Conservation (phyloP, 2,888 invertebrate species). For the Campoplex capitator region DNA sequence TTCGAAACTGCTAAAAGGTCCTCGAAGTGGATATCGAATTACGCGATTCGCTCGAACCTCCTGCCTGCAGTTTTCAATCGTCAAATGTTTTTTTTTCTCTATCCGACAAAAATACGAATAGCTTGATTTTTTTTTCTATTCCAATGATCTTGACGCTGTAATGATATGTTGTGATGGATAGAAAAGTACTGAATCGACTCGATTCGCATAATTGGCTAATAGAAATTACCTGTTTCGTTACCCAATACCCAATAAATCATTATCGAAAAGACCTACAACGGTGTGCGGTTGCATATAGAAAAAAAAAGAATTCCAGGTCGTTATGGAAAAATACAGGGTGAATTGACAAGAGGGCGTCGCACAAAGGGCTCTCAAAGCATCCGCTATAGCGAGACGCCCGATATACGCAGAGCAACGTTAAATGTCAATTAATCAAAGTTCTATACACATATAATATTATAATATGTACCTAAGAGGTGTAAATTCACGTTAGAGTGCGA, state of each 20-base stretch:
- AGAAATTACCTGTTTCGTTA: conserved; percentile 51
- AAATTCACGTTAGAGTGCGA: conserved; percentile 41
- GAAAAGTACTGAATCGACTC: not conserved
- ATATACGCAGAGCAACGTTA: conserved; percentile 75
- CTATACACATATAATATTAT: not conserved
- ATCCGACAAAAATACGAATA: not conserved
- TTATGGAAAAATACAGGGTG: conserved; percentile 66
- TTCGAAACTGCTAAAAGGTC: conserved; percentile 47
- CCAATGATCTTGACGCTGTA: not conserved
- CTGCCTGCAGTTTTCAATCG: not conserved
- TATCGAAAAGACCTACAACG: conserved; percentile 58
- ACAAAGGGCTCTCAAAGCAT: conserved; percentile 34
- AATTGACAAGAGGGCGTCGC: conserved; percentile 69
- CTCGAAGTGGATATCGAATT: conserved; percentile 68
- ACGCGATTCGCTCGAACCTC: conserved; percentile 13
- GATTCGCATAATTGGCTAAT: conserved; percentile 7
- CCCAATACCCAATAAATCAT: conserved; percentile 72
- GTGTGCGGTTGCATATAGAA: conserved; percentile 38
- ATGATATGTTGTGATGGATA: conserved; percentile 5
- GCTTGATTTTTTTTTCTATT: not conserved
- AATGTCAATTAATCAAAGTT: conserved; percentile 78
- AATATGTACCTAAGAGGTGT: conserved; percentile 35
- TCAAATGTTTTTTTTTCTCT: not conserved
- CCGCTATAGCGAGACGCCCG: conserved; percentile 55
- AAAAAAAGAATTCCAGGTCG: conserved; percentile 66